Base-by-base conservation (phyloP, 2,113 vertebrate genomes). In the Anarrhichthys ocellatus region DNA sequence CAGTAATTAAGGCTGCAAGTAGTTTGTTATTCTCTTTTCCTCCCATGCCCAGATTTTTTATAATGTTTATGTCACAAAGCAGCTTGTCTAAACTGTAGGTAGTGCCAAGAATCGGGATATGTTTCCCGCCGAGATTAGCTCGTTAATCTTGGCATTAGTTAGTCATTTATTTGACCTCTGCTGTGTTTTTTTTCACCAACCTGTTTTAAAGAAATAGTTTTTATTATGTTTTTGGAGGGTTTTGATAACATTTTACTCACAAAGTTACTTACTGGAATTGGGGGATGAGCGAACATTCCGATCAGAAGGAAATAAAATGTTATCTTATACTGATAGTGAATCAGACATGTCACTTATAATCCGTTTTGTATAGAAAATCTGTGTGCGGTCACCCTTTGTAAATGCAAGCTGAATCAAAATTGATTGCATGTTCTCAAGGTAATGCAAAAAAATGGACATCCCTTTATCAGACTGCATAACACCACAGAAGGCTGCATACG, bases 1-100 rank as follows among this genome's bases (percentile, higher is more conserved):
- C 22, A 72, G 32, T 64, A 80, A 90, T 90, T 84, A 86, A 83
- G 34, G 40, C 77, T 24, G 65, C 22, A 34, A 61, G 42, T 32
- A 13, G 46, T 87, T 75, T 80, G 66, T 81, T 65, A 40, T 69
- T 68, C 63, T 52, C 42, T 69, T 42, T 1, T 32, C 15, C 40
- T 32, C 1, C 50, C 20, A 38, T 24, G 36, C 17, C 24, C 42
- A 71, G 59, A 70, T 78, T 11, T 84, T 68, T 72, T 32, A 36
- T 56, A 27, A 46, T 50, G 56, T 87, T 77, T 59, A 7, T 85
- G 69, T 40, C 44, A 85, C 40, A 38, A 46, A 54, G 8, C 58
- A 48, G 38, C 50, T 81, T 1, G 56, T 81, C 4, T 56, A 9
- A n/a, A 64, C n/a, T 20, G 44, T 46, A 17, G 44, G 11, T 44